Evolutionary conservation across 37 sponge, comb jelly and placozoan species (phyloP).

Genomic region (Amphimedon queenslandica): DNA sequence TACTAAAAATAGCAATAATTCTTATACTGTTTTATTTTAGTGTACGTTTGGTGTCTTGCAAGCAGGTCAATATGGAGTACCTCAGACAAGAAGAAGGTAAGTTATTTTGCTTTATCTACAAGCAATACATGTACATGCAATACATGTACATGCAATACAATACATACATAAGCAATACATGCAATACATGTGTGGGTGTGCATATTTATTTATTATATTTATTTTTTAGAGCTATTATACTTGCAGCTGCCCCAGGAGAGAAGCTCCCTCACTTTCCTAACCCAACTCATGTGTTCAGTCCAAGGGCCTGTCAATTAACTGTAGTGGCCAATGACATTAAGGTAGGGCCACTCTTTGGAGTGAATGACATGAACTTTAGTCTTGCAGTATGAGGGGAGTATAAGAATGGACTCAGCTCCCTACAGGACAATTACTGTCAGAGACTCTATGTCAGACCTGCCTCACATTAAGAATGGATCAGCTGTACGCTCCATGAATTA

Average conservation of each 20-base stretch:
- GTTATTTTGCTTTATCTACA: neutral
- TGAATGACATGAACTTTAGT: too few species aligned
- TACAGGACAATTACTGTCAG: too few species aligned
- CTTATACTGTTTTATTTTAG: slow-evolving; percentile 17
- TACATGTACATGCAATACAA: too few species aligned
- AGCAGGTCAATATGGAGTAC: slow-evolving; percentile 90
- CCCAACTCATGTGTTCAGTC: slow-evolving; percentile 86
- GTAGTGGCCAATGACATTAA: slow-evolving; percentile 75
- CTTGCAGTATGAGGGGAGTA: too few species aligned
- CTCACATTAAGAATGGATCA: too few species aligned
- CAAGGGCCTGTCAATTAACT: slow-evolving; percentile 62
- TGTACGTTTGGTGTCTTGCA: slow-evolving; percentile 92
- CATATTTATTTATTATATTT: neutral
- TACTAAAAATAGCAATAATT: neutral
- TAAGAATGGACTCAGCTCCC: too few species aligned
- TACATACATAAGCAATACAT: too few species aligned
- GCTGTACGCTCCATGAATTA: too few species aligned
- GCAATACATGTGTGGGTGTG: neutral
- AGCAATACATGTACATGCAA: neutral
- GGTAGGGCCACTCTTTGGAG: too few species aligned
- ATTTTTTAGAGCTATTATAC: slow-evolving; percentile 64
- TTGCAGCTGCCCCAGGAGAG: slow-evolving; percentile 94
- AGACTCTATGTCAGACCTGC: too few species aligned
- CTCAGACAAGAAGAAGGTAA: slow-evolving; percentile 87
- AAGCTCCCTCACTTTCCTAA: slow-evolving; percentile 78